phyloP scores from a whole-genome alignment of 2,113 vertebrate species.

The Tetrao urogallus region DNA sequence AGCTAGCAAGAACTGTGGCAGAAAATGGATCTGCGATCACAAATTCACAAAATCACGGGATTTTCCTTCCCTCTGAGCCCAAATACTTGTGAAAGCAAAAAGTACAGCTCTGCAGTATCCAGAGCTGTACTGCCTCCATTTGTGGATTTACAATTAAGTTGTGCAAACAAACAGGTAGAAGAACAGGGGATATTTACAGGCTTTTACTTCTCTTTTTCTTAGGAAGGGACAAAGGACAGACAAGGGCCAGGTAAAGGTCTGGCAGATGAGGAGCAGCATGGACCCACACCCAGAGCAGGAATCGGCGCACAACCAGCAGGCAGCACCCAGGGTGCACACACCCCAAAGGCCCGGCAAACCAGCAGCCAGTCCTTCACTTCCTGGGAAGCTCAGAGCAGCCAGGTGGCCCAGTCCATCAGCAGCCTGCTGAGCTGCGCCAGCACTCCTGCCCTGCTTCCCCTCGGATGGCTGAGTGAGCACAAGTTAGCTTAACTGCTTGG shows the following conservation, averaged over 20 bases:
- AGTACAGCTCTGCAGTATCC: not conserved
- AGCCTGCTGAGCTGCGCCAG: not conserved
- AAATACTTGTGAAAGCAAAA: not conserved
- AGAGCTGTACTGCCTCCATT: not conserved
- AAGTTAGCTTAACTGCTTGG: not conserved
- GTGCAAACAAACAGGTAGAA: not conserved
- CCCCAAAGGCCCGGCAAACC: not conserved
- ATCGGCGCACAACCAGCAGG: accelerated
- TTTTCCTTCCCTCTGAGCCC: not conserved
- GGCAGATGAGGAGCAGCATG: not conserved
- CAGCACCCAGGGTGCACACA: not conserved
- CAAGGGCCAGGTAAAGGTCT: not conserved
- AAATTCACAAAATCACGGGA: not conserved
- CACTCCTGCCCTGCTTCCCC: not conserved
- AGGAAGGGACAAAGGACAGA: not conserved
- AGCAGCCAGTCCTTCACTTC: not conserved
- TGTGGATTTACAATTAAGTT: not conserved
- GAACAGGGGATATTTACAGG: not conserved
- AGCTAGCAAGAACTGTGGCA: not conserved
- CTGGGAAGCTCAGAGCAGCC: not conserved
- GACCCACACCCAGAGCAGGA: not conserved
- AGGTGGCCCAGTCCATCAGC: not conserved
- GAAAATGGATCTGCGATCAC: not conserved
- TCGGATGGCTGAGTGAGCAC: not conserved
- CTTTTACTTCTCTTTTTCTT: not conserved